Evolutionary conservation across 2,888 invertebrate species (phyloP), one percentile per base, ranked within the genome.

Genomic region (Anorthoa munda): DNA sequence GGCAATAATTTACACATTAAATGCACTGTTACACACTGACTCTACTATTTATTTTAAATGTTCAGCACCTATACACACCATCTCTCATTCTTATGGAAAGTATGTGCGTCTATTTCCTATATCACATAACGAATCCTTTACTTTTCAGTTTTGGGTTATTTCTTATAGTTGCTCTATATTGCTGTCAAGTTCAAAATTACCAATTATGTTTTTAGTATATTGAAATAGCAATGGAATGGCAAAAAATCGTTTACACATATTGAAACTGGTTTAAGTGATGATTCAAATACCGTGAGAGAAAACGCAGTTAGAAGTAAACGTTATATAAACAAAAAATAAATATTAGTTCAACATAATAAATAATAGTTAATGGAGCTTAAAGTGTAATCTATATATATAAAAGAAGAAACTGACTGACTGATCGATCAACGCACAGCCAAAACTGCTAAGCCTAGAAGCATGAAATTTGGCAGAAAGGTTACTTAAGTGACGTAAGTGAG

Each of bases 1-100:
- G 91, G 83, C 88, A 89, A 91, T 91, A 86, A 84, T 90, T 91
- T 89, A 91, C 87, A 88, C 87, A 88, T 91, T 89, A 89, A 88
- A 91, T 91, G 92, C 92, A 90, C 89, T 86, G 82, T 77, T 91
- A 90, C 90, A 90, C 90, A 90, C 84, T 75, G 82, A 82, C 87
- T 91, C 86, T 81, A 76, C 45, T 18, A 72, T 76, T 81, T 86
- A 88, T 75, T 72, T 73, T 71, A 77, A 63, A 77, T 51, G 68
- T 58, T 64, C 18, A 48, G 17, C 51, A 66, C 53, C 50, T 76
- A 46, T 13, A 59, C 9, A 65, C 17, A 66, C 46, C 55, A 46
- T 50, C 23, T 50, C 48, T 26, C 13, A 9, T 50, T 56, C 4
- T 15, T 31, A n/a, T 13, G 46, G 23, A 65, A 21, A 26, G 46